phyloP scores from a whole-genome alignment of 2,888 invertebrate species.

The Chrysotoxum bicinctum region DNA sequence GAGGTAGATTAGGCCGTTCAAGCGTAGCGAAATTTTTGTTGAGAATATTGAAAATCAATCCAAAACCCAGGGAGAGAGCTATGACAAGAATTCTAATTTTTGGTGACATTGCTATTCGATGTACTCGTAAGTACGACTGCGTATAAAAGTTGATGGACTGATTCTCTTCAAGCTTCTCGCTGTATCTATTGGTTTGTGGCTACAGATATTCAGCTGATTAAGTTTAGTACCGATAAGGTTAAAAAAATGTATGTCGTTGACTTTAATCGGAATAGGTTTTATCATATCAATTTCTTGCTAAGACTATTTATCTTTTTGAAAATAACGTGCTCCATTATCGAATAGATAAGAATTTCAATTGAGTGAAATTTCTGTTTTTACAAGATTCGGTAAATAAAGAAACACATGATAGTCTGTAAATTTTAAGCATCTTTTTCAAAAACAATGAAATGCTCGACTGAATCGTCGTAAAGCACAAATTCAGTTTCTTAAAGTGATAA shows the following conservation, averaged over 20 bases:
- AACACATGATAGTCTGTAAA: neutral
- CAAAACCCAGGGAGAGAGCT: constrained; percentile 75
- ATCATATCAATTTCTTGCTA: neutral
- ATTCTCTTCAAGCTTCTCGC: neutral
- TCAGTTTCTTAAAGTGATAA: no score
- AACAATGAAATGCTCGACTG: no score
- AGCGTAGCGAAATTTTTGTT: constrained; percentile 74
- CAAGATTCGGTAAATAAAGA: neutral
- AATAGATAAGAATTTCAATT: neutral
- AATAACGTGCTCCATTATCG: neutral
- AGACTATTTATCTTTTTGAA: neutral
- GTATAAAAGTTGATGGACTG: neutral
- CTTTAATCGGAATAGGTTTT: neutral
- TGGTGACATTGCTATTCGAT: constrained; percentile 16
- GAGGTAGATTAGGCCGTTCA: constrained; percentile 75
- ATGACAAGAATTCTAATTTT: constrained; percentile 24
- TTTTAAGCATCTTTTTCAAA: no score
- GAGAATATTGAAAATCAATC: constrained; percentile 75
- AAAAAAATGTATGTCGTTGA: neutral
- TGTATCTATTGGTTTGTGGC: neutral
- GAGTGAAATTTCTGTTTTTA: neutral
- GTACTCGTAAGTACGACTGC: no score
- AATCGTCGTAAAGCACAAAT: no score
- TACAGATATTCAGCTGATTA: neutral
- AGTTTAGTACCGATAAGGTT: neutral